Percentiles rank a stretch among this genome's conserved stretches.
These are phyloP conservation scores for Grallaria varia DNA, from an alignment of 2,113 vertebrate genomes.

Conservation along the genomic window DNA sequence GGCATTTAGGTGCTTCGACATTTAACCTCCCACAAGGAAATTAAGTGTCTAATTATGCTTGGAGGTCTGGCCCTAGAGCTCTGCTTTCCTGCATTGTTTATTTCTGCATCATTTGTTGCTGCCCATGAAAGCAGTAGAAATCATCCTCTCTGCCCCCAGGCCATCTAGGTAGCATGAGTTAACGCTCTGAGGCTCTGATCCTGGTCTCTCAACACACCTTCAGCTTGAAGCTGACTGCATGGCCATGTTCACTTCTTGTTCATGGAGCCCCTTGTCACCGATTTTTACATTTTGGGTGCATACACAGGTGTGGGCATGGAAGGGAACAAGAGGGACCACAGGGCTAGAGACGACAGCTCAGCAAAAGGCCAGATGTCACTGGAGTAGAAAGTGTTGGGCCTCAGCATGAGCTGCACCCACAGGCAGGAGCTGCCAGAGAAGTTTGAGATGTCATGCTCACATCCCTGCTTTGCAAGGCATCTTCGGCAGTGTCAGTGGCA, in stretches of 20 bases:
- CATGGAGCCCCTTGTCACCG: background rate
- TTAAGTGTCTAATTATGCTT: slow-evolving; percentile 16
- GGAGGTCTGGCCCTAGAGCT: slow-evolving; percentile 18
- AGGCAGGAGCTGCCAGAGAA: background rate
- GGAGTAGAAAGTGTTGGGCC: background rate
- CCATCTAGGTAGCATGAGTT: background rate
- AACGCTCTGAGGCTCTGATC: background rate
- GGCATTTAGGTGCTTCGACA: slow-evolving; percentile 52
- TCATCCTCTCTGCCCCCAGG: background rate
- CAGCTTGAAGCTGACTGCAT: background rate
- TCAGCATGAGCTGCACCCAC: background rate
- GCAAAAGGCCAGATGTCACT: background rate
- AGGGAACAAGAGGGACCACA: background rate
- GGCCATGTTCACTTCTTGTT: rapidly evolving
- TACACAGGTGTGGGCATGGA: background rate
- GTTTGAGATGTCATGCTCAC: rapidly evolving
- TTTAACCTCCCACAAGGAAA: slow-evolving; percentile 56
- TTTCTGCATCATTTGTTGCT: slow-evolving; percentile 30
- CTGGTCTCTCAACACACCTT: background rate
- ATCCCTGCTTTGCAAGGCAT: background rate
- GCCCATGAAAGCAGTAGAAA: background rate
- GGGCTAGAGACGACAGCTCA: background rate
- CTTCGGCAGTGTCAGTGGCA: background rate
- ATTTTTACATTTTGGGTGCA: background rate
- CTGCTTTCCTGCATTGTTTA: slow-evolving; percentile 14